These are phyloP conservation scores for Rafetus swinhoei DNA, from an alignment of 2,113 vertebrate genomes.

Conservation along the genomic window DNA sequence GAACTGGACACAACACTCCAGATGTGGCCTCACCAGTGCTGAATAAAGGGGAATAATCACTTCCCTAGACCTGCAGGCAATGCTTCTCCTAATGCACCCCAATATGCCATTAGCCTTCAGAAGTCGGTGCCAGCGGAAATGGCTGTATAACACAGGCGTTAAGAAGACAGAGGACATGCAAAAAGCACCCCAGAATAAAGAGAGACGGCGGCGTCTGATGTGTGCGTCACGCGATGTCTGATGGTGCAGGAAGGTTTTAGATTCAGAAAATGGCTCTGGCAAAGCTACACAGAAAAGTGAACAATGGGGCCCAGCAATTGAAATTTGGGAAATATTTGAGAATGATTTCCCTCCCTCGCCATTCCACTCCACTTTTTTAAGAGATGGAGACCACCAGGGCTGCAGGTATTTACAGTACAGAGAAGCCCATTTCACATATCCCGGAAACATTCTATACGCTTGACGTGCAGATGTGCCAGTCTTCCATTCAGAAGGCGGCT, in stretches of 20 bases:
- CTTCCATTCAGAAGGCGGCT: not conserved
- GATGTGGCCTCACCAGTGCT: too few relatives aligned
- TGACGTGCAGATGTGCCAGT: accelerated
- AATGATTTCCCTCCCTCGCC: not conserved
- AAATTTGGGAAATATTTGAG: accelerated
- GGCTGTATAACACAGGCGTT: accelerated
- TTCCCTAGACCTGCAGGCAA: too few relatives aligned
- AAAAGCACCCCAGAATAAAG: not conserved
- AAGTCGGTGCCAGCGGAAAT: accelerated
- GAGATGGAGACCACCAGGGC: accelerated
- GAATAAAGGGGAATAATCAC: too few relatives aligned
- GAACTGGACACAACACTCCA: too few relatives aligned
- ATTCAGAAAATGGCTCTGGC: accelerated
- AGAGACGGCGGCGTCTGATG: not conserved
- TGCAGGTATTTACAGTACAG: not conserved
- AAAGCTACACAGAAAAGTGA: not conserved
- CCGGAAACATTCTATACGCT: accelerated
- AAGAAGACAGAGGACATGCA: not conserved
- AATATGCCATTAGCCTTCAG: too few relatives aligned
- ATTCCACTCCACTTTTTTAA: not conserved
- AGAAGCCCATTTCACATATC: accelerated
- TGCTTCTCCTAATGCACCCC: too few relatives aligned
- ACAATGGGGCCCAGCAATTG: not conserved
- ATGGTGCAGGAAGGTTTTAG: not conserved
- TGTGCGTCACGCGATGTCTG: not conserved